Evolutionary conservation across 2,113 vertebrate species (phyloP), one percentile per base, ranked within the genome.

Genomic region (Beaufortia kweichowensis): DNA sequence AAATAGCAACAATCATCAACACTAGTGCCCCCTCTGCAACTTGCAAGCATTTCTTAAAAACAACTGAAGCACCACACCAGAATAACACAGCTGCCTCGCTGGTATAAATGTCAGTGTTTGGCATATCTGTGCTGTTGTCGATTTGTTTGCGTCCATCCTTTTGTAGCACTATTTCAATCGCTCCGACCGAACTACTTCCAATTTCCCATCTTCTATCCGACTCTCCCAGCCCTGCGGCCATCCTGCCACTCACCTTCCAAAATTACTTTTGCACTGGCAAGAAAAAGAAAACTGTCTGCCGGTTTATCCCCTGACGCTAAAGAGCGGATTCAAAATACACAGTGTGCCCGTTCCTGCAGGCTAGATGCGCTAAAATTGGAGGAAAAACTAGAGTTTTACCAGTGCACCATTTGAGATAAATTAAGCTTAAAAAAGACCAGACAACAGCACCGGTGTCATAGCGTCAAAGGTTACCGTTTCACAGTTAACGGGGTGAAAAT

Each of bases 401-500:
- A 76, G 77, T 75, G 69, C 72, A 66, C 73, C 66, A 80, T 83
- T 86, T 88, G 81, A 88, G 84, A 64, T 35, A 79, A 79, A 87
- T 76, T 71, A 70, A 79, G 66, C 65, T 24, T 70, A 57, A 70
- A 78, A 79, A 78, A 73, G 75, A 82, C 80, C 66, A 75, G 33
- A 11, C 75, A 71, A 84, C 24, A 11, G 68, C 46, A 77, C 50
- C 15, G 17, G 43, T 61, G 75, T 79, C 78, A 80, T 41, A 82
- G 73, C 80, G 80, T 84, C 86, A 86, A 79, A 87, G 88, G 73
- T 86, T 81, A 82, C 77, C 28, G n/a, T 68, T 82, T 84, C 85
- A 84, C 87, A 91, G 82, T 89, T 86, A 90, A 88, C 87, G 85
- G 84, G 79, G 81, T 84, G 88, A 89, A 91, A 92, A 91, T 92